Evolutionary conservation across 2,888 invertebrate genomes (phyloP).

Genomic region (Cephus pygmeus): DNA sequence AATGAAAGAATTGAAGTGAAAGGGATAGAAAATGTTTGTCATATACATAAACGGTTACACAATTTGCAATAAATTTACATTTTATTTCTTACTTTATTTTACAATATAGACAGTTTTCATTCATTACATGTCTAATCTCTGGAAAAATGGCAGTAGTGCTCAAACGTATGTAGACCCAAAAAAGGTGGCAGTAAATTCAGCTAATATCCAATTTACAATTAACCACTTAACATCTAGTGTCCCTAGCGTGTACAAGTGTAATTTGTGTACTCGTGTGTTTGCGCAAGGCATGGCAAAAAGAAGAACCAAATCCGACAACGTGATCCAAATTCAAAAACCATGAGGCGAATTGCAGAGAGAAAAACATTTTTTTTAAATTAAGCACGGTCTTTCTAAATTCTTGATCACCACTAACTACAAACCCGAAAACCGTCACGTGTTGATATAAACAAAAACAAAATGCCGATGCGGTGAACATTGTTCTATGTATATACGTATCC

Average conservation of each 20-base stretch:
- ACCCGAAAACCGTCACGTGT: too few species aligned
- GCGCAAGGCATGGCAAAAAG: neutral
- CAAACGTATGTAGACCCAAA: constrained; percentile 56
- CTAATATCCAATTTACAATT: constrained; percentile 42
- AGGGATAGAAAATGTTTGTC: too few species aligned
- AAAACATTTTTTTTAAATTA: neutral
- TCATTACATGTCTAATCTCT: constrained; percentile 41
- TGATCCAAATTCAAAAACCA: neutral
- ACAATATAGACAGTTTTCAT: constrained; percentile 51
- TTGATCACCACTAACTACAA: too few species aligned
- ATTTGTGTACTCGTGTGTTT: neutral
- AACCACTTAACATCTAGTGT: constrained; percentile 30
- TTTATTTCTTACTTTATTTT: constrained; percentile 35
- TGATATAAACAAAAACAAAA: too few species aligned
- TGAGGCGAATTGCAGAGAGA: neutral
- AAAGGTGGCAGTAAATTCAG: constrained; percentile 57
- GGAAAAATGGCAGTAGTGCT: constrained; percentile 62
- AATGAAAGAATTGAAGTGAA: too few species aligned
- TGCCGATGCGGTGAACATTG: too few species aligned
- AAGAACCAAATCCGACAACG: neutral
- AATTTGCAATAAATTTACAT: neutral
- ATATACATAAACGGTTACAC: neutral
- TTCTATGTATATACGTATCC: neutral
- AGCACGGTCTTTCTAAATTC: too few species aligned
- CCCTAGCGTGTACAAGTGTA: neutral